Conservation (phyloP, 2,888 invertebrate genomes). For the Hemicrepidius hirtus region DNA sequence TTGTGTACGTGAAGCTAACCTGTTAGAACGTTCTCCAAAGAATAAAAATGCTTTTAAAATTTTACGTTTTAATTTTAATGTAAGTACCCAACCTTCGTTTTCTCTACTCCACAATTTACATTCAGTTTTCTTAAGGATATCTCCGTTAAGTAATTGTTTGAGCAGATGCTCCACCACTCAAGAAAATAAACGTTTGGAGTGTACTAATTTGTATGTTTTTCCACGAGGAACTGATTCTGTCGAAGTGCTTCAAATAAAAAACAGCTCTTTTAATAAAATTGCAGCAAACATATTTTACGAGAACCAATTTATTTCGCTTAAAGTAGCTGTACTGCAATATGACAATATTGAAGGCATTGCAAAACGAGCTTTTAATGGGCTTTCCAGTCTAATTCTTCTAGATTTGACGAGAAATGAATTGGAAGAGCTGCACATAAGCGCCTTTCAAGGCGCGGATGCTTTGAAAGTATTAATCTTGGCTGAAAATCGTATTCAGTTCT, state of each 20-base stretch:
- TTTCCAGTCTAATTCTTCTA: constrained; percentile 8
- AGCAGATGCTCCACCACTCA: background rate
- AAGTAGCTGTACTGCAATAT: constrained; percentile 15
- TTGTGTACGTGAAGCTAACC: background rate
- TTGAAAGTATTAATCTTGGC: constrained; percentile 15
- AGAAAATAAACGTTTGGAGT: constrained; percentile 18
- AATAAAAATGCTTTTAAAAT: background rate
- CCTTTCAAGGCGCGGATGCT: constrained; percentile 12
- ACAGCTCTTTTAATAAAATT: constrained; percentile 10
- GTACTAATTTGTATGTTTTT: constrained; percentile 10
- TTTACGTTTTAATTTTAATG: constrained; percentile 13
- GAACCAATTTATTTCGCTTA: constrained; percentile 12
- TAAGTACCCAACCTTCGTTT: constrained; percentile 11
- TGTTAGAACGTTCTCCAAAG: background rate
- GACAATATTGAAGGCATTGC: background rate
- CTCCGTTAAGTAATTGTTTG: constrained; percentile 4
- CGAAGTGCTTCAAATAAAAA: constrained; percentile 12
- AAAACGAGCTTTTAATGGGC: constrained; percentile 19
- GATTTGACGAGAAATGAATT: constrained; percentile 24
- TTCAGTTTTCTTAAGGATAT: background rate
- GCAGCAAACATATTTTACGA: background rate
- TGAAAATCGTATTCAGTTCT: background rate
- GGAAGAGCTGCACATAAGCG: constrained; percentile 2
- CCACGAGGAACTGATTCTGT: background rate
- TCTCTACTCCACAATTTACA: background rate